Base-by-base conservation (phyloP, 2,888 invertebrate species). In the Cerastis leucographa region DNA sequence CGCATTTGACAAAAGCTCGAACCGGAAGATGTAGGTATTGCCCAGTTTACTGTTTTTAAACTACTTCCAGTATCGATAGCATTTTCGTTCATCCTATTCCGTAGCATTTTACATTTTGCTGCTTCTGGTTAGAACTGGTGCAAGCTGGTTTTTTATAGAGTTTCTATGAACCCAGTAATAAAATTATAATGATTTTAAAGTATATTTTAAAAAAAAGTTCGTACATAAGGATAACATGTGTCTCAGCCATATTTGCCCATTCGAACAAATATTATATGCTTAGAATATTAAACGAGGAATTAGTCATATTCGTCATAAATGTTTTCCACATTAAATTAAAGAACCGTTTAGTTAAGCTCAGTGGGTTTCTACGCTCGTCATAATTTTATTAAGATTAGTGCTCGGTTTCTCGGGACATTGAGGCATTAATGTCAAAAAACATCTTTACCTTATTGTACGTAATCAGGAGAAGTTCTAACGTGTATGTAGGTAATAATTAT, bases 331-430 rank as follows among this genome's bases (percentile, higher is more conserved):
- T 69, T 40, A 51, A 22, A 76, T 68, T 22, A 77, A 69, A 83
- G n/a, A 80, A 66, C 69, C 40, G 44, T 42, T 66, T 40, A 12
- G 51, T 54, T 75, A n/a, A 40, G 19, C 46, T 68, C 40, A n/a
- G 22, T 83, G 78, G 80, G 80, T 83, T 80, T 80, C 65, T 77
- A 82, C 78, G 35, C 11, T 49, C 46, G 59, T 66, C 19, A 62
- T 51, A 44, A 54, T 64, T 29, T 2, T 64, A 42, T 64, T 42
- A n/a, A 3, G 7, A 64, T 42, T n/a, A 64, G n/a, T n/a, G 42
- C n/a, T 42, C n/a, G n/a, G n/a, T 42, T 59, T 77, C 65, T 51
- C 12, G 8, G 46, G 17, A 35, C 54, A 67, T 35, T 8, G n/a
- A 44, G 22, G 14, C 17, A 56, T 68, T 68, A 44, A 62, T 62